Evolutionary conservation across 2,113 vertebrate species (phyloP), one percentile per base, ranked within the genome.

Genomic region (Rhegmatorhina hoffmannsi): DNA sequence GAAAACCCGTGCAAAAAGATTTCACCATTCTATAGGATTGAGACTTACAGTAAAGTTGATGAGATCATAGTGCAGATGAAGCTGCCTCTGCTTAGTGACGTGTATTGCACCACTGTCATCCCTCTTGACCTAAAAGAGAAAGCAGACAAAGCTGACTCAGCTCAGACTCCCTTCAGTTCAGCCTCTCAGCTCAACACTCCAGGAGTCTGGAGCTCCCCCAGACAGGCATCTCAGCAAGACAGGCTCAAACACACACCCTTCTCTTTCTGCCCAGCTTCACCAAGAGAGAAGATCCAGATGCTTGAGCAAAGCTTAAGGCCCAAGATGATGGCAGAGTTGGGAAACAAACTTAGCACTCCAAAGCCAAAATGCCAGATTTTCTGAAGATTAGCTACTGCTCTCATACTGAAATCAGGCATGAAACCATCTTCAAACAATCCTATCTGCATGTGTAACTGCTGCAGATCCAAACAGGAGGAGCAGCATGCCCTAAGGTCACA

Each of bases 21-120:
- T 2, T 34, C 70, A 58, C 25, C 16, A 9, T 75, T 63, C 38
- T 28, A 6, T 1, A 75, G 50, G 28, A 70, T 6, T 14, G 29
- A 92, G 77, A 98, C 99, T 99, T 95, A 99, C 99, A 29, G 98
- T 99, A n/a, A 99, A 98, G 95, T 99, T 99, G 94, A 99, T 99
- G 92, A 99, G 98, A 92, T 99, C 99, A 97, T 99, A 99, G 96
- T 97, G 98, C 10, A 99, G 97, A 81, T 99, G 99, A 67, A 99
- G 98, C 29, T 99, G 99, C 92, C 98, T 98, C 92, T 99, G 99
- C 95, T 99, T 99, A 62, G 99, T 99, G 89, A 99, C 99, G 34
- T 99, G 99, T 91, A 99, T 99, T 40, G 99, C 99, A 68, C 99
- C 99, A 17, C 97, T 98, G 59, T 99, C 99, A 67, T 99, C 99